Conservation (phyloP, 2,797 vertebrate species). For the Gymnothorax reevesii region DNA sequence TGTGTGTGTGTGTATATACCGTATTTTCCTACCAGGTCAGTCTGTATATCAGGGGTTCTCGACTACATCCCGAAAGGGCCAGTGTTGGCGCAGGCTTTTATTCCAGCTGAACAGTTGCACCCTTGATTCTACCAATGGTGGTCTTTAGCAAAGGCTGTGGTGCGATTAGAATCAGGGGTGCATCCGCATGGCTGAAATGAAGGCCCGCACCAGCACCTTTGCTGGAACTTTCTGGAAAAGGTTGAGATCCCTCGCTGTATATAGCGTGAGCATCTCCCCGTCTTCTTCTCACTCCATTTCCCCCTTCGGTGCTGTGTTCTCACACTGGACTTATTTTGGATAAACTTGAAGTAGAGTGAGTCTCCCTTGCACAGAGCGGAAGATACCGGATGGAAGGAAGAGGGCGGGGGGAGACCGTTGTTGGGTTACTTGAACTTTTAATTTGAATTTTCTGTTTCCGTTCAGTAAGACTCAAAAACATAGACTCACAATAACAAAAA, state of each 20-base stretch:
- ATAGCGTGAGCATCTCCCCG: conserved; percentile 48
- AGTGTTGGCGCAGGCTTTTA: too few species aligned
- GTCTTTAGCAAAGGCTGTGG: too few species aligned
- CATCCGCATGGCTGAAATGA: too few species aligned
- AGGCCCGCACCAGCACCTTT: too few species aligned
- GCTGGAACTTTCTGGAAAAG: too few species aligned
- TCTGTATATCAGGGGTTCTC: conserved; percentile 38
- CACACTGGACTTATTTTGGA: conserved; percentile 75
- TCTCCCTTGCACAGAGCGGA: conserved; percentile 46
- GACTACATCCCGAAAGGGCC: too few species aligned
- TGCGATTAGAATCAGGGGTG: too few species aligned
- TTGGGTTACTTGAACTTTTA: conserved; percentile 75
- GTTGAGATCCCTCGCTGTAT: background rate
- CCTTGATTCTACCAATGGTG: too few species aligned
- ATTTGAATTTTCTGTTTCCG: conserved; percentile 33
- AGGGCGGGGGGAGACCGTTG: conserved; percentile 51
- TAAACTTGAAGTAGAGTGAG: conserved; percentile 13
- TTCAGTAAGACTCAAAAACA: conserved; percentile 54
- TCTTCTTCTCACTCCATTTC: conserved; percentile 57
- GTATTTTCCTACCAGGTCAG: conserved; percentile 65
- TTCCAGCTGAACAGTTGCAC: too few species aligned
- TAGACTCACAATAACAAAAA: conserved; percentile 64
- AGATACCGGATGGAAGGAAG: background rate
- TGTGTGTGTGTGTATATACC: conserved; percentile 65
- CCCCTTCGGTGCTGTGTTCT: conserved; percentile 70